Base-by-base conservation (phyloP, 1,140 invertebrate genomes). In the Psix sp. region DNA sequence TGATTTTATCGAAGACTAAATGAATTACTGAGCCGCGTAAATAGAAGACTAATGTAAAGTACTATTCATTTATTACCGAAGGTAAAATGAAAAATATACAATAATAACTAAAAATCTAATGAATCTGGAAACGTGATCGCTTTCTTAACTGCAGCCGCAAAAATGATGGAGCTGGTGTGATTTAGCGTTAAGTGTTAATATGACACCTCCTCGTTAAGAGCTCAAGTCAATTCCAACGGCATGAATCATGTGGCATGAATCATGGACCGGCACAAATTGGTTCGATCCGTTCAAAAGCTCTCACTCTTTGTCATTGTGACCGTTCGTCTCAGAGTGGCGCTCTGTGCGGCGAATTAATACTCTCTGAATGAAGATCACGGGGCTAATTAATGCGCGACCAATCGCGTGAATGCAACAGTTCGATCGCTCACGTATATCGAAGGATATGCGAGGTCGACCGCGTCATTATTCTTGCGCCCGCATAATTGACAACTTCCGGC, bases 401-500 rank as follows among this genome's bases (percentile, higher is more conserved):
- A 65, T 68, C 56, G 46, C 26, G 35, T 60, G 56, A 60, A 52
- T 46, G 45, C n/a, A n/a, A 35, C 45, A 71, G 46, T 11, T 40
- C 20, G 35, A 36, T 14, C 24, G 38, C 13, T 56, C 57, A 45
- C 20, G 42, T 60, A 33, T 40, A 43, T 17, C 29, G 4, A n/a
- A 20, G 43, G 35, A 38, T 48, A 10, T 46, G 20, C 67, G 63
- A 71, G 67, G 67, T 57, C 67, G 40, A 57, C 52, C 39, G 33
- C 38, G 40, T 73, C 59, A 59, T 72, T 65, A 72, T 57, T 72
- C 68, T 52, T 72, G 46, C 45, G 21, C 57, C 35, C 16, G 16
- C 38, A 39, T 59, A 72, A 65, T 72, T 72, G 59, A 65, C 59
- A 59, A 51, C 46, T 51, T 72, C 65, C 38, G 49, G 43, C 66